A percentile compares a stretch with the other conserved stretches of the same genome.
Evolutionary conservation across 2,113 vertebrate genomes (phyloP).

Genomic region (Calidris pugnax): DNA sequence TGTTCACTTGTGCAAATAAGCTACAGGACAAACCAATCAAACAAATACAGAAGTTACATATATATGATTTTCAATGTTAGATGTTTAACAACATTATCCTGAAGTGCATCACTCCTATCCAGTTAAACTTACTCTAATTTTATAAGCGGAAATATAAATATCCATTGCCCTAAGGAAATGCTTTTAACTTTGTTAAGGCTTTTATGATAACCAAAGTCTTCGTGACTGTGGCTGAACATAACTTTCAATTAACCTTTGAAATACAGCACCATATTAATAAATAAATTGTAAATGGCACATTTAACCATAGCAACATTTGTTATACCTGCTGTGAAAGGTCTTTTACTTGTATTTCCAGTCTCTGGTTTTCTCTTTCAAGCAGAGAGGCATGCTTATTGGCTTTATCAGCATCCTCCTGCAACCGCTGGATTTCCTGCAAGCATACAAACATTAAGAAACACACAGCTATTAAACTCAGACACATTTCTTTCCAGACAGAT

Average conservation of each 20-base stretch:
- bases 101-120: neutral
- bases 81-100: neutral
- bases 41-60: neutral
- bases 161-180: neutral
- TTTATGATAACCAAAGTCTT: neutral
- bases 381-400: slow-evolving; percentile 88
- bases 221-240: neutral
- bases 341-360: slow-evolving; percentile 86
- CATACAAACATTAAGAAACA: neutral
- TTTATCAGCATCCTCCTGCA: slow-evolving; percentile 89
- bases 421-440: slow-evolving; percentile 88
- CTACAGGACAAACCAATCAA: neutral
- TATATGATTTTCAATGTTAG: neutral
- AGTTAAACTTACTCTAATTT: neutral
- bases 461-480: neutral
- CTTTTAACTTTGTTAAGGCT: neutral
- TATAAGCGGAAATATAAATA: neutral
- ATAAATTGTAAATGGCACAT: neutral
- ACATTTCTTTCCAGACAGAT: neutral
- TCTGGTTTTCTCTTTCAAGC: slow-evolving; percentile 89
- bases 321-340: slow-evolving; percentile 92
- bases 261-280: neutral
- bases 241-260: neutral
- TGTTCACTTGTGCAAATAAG: neutral
- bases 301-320: neutral